These are phyloP conservation scores for Cryptops parisi DNA, from an alignment of 2,888 invertebrate genomes.

Conservation along the genomic window DNA sequence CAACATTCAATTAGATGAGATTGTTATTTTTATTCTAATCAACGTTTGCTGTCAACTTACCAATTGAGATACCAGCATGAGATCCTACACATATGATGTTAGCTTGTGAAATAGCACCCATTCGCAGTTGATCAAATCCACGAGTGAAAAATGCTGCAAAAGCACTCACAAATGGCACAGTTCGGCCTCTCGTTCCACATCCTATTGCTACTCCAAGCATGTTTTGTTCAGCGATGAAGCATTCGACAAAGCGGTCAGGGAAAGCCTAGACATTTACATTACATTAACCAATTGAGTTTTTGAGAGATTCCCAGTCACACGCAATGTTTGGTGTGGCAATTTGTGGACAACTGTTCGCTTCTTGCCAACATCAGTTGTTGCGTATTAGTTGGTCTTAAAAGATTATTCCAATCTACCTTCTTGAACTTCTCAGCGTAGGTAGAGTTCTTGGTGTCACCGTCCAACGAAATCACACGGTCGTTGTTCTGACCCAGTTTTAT, in stretches of 20 bases:
- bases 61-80: slow-evolving; percentile 96
- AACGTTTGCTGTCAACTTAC: too few species aligned
- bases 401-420: slow-evolving; percentile 34
- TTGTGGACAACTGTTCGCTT: too few species aligned
- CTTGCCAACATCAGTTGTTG: too few species aligned
- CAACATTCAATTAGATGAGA: too few species aligned
- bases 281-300: too few species aligned
- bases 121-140: slow-evolving; percentile 95
- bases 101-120: slow-evolving; percentile 98
- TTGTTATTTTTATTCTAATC: neutral
- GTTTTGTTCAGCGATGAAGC: slow-evolving; percentile 99
- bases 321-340: too few species aligned
- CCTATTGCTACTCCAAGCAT: slow-evolving; percentile 92
- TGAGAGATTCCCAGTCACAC: too few species aligned
- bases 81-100: slow-evolving; percentile 95
- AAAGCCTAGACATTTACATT: slow-evolving; percentile 28
- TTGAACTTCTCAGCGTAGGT: slow-evolving; percentile 89
- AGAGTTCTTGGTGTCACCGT: slow-evolving; percentile 98
- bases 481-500: slow-evolving; percentile 61
- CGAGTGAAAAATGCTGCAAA: slow-evolving; percentile 97
- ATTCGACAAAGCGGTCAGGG: slow-evolving; percentile 74
- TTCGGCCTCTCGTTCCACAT: slow-evolving; percentile 78
- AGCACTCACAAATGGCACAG: slow-evolving; percentile 88
- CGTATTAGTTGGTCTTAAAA: too few species aligned
- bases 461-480: slow-evolving; percentile 74